Base-by-base conservation (phyloP, 2,797 vertebrate genomes). In the Pseudochaenichthys georgianus region DNA sequence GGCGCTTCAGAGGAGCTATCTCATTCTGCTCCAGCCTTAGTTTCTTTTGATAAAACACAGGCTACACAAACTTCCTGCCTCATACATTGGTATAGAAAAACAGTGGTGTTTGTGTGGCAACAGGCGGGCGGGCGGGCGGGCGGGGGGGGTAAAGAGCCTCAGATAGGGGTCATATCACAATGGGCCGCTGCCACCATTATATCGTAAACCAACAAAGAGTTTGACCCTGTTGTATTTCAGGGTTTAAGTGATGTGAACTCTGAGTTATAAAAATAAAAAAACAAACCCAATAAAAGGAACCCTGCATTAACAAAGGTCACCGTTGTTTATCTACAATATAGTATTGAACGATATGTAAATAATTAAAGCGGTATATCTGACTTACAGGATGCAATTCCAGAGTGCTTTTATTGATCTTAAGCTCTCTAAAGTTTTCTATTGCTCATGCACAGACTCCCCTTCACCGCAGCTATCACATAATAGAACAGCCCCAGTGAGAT, bases 11-110 rank as follows among this genome's bases (percentile, higher is more conserved):
- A 19, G 13, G 53, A 53, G 19, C 9, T 17, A 51, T 54, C 50
- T 68, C 43, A 13, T 71, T 72, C 68, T 66, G 48, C 28, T 73
- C 52, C 55, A 48, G 23, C 59, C 61, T 28, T n/a, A 63, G 78
- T 77, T 84, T 81, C 73, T 65, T 64, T 73, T 78, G 85, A 88
- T 86, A 83, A 82, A 16, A 61, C 77, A 63, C 75, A 75, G 64
- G 66, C 67, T 53, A 69, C 23, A 45, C 16, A 66, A 77, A 80
- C 88, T 82, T 81, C 83, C 89, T 81, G 80, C 23, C 13, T 77
- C 78, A 78, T 74, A 77, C 63, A 51, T 47, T 23, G 13, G 47
- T 64, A 62, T 81, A 80, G 43, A 71, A 81, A 28, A 81, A 83
- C 73, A 84, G 67, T 21, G 60, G 2, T 66, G 61, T 75, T 83